A percentile compares a stretch with the other conserved stretches of the same genome.
phyloP scores from a whole-genome alignment of 1,140 invertebrate species.

The Potamilus streckersoni region DNA sequence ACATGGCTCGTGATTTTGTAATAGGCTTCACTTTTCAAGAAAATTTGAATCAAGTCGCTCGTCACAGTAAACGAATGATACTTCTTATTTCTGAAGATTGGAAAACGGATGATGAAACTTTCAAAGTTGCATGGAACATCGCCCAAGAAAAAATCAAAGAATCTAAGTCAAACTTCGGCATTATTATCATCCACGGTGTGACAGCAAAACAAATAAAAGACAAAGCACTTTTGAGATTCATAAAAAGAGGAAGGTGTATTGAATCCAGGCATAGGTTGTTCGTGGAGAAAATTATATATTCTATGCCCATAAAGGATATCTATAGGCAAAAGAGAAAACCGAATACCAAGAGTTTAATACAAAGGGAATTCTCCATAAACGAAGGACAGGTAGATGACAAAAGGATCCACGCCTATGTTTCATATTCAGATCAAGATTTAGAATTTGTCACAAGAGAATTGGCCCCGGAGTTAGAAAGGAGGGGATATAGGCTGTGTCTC shows the following conservation, averaged over 20 bases:
- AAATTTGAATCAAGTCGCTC: slow-evolving; percentile 42
- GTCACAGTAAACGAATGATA: slow-evolving; percentile 44
- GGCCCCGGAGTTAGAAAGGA: slow-evolving; percentile 30
- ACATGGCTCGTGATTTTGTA: slow-evolving; percentile 44
- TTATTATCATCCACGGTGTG: slow-evolving; percentile 34
- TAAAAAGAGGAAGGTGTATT: slow-evolving; percentile 39
- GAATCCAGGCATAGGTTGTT: slow-evolving; percentile 32
- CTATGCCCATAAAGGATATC: slow-evolving; percentile 16
- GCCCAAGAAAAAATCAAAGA: slow-evolving; percentile 45
- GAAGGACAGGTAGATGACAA: too few relatives aligned
- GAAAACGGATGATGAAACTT: slow-evolving; percentile 21
- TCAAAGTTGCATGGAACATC: slow-evolving; percentile 39
- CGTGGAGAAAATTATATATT: slow-evolving; percentile 36
- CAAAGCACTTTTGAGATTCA: slow-evolving; percentile 36
- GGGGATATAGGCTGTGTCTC: slow-evolving; percentile 35
- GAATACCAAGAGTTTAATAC: not conserved
- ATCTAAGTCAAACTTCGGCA: slow-evolving; percentile 39
- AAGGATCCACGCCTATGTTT: slow-evolving; percentile 33
- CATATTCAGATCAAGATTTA: slow-evolving; percentile 43
- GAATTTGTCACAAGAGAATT: slow-evolving; percentile 36
- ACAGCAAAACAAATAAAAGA: slow-evolving; percentile 26
- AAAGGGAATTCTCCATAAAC: not conserved
- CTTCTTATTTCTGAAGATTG: slow-evolving; percentile 39
- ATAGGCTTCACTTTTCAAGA: slow-evolving; percentile 43
- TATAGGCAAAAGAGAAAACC: too few relatives aligned